Base-by-base conservation (phyloP, 2,797 vertebrate species). In the Australoheros facetus region DNA sequence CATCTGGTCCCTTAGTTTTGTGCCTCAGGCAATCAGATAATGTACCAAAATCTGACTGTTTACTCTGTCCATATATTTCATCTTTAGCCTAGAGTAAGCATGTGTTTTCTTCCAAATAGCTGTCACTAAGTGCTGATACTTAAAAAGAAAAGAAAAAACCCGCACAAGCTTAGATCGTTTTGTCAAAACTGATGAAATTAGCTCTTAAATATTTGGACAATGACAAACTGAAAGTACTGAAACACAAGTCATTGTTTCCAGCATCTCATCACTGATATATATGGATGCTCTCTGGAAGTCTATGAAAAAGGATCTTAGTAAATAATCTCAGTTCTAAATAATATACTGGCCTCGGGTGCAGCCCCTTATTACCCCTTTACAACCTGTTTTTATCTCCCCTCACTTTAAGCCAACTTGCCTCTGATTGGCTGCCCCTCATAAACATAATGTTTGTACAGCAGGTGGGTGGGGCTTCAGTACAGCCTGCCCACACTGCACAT, bases 181-280 rank as follows among this genome's bases (percentile, higher is more conserved):
- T 72, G 30, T 32, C n/a, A 57, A 71, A 64, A 54, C 21, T 45
- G 48, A 77, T 66, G 3, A 58, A 84, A 23, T 60, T 1, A 37
- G 37, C 56, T 75, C n/a, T 48, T 48, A 64, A 56, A 66, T 70
- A 64, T 84, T 69, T 87, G 30, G 55, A 78, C 71, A 73, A 51
- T 34, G 6, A 45, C 54, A 26, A 73, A 28, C 13, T 42, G 56
- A 71, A 73, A 56, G 34, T 23, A 7, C 56, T 83, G 34, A 66
- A 17, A 80, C 13, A 28, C 16, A 74, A 58, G 21, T 14, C 23
- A 7, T 11, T 30, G 39, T 62, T 64, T 59, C 56, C 64, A 56
- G 19, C 59, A 55, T 55, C 17, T 60, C 16, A 70, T 17, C 56
- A 51, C 3, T 64, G 39, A 48, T 28, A 64, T 7, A 8, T 56